Evolutionary conservation across 2,888 invertebrate species (phyloP).

Genomic region (Mythimna ferrago): DNA sequence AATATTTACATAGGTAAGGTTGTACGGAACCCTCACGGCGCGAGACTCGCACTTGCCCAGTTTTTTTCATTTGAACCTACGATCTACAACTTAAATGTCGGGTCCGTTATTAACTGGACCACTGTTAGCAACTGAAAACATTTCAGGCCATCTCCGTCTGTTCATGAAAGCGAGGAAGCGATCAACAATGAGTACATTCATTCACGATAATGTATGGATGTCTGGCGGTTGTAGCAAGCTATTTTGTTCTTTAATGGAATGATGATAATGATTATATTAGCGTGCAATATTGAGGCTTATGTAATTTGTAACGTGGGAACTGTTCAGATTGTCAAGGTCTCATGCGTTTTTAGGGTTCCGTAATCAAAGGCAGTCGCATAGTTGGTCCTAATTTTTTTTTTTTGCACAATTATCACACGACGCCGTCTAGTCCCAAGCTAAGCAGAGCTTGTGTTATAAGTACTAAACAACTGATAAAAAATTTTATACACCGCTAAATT

Average conservation of each 20-base stretch:
- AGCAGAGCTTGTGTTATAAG: too few species aligned
- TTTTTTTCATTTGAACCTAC: background rate
- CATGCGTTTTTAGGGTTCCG: too few species aligned
- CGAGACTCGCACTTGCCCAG: background rate
- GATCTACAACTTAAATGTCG: too few species aligned
- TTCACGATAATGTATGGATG: constrained; percentile 19
- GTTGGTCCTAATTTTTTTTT: too few species aligned
- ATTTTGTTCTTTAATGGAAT: background rate
- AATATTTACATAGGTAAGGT: too few species aligned
- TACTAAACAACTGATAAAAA: too few species aligned
- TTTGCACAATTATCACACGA: too few species aligned
- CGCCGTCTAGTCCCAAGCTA: too few species aligned
- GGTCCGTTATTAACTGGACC: too few species aligned
- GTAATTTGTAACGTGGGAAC: constrained; percentile 41
- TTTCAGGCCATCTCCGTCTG: constrained; percentile 33
- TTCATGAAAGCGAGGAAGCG: constrained; percentile 49
- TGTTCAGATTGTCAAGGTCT: constrained; percentile 5
- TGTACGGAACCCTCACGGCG: too few species aligned
- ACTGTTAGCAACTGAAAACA: constrained; percentile 26
- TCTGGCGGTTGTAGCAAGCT: background rate
- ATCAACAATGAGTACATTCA: constrained; percentile 19
- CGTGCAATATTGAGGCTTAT: constrained; percentile 12
- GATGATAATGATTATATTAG: constrained; percentile 6
- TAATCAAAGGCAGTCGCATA: too few species aligned
- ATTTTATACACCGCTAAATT: too few species aligned